A percentile compares a stretch with the other conserved stretches of the same genome.
These are phyloP conservation scores for Saguinus midas DNA, from an alignment of 2,113 vertebrate species.

Conservation along the genomic window DNA sequence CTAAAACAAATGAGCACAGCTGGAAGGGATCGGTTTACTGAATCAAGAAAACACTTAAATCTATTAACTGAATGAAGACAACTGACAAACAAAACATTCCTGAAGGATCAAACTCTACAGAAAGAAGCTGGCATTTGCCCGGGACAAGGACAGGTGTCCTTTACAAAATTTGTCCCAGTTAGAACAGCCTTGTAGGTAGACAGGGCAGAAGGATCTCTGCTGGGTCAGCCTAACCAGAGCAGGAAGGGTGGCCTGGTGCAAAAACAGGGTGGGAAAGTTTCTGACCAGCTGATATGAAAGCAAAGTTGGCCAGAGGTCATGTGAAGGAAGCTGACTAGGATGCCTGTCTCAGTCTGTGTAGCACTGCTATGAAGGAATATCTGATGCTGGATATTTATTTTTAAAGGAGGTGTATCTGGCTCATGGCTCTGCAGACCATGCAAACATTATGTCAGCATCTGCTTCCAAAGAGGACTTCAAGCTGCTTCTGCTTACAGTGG, in stretches of 20 bases:
- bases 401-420: not conserved
- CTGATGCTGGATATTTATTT: not conserved
- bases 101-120: not conserved
- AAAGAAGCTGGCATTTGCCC: not conserved
- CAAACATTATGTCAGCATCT: not conserved
- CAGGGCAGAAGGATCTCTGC: not conserved
- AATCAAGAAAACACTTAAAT: not conserved
- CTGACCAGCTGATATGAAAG: not conserved
- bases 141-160: not conserved
- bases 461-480: not conserved
- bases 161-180: not conserved
- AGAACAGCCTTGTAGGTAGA: not conserved
- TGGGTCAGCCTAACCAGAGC: not conserved
- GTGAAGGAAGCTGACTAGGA: not conserved
- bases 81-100: not conserved
- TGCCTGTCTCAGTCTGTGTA: not conserved
- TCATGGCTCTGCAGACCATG: not conserved
- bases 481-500: accelerated
- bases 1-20: not conserved
- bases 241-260: not conserved
- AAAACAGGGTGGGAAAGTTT: not conserved
- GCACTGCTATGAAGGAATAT: not conserved
- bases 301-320: not conserved
- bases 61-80: not conserved
- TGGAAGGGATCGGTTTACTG: not conserved